Conservation (phyloP, 2,888 invertebrate genomes). For the Hirtodrosophila alboralis region DNA sequence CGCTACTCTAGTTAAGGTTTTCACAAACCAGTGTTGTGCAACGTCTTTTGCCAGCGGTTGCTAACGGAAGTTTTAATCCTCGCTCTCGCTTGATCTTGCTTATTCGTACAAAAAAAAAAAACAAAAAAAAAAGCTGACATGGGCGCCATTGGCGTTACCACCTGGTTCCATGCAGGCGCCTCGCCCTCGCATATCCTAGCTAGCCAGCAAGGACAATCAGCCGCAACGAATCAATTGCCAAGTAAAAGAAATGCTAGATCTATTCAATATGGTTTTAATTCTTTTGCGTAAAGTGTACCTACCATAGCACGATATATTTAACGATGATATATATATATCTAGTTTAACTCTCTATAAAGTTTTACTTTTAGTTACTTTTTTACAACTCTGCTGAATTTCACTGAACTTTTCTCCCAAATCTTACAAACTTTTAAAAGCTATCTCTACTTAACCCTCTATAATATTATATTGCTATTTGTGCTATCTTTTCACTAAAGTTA, state of each 20-base stretch:
- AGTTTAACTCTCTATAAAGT: slow-evolving; percentile 25
- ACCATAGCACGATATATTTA: slow-evolving; percentile 60
- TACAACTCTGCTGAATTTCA: slow-evolving; percentile 1
- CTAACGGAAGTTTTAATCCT: slow-evolving; percentile 35
- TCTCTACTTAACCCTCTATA: slow-evolving; percentile 2
- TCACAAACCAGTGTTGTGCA: slow-evolving; percentile 42
- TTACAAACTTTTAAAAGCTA: slow-evolving; percentile 3
- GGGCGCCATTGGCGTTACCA: slow-evolving; percentile 83
- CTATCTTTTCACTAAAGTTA: slow-evolving; percentile 6
- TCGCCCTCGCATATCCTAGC: slow-evolving; percentile 61
- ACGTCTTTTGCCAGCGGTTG: slow-evolving; percentile 20
- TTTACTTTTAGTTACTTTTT: slow-evolving; percentile 1
- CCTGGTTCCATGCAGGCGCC: slow-evolving; percentile 84
- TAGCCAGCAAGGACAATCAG: slow-evolving; percentile 59
- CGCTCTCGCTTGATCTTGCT: slow-evolving; percentile 30
- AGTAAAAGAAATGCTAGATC: slow-evolving; percentile 48
- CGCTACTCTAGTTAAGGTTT: slow-evolving; percentile 30
- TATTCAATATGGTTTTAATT: slow-evolving; percentile 28
- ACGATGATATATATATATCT: slow-evolving; percentile 29
- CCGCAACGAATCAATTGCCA: slow-evolving; percentile 44
- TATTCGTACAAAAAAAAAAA: slow-evolving; percentile 4
- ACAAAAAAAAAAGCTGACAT: slow-evolving; percentile 80
- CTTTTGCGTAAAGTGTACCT: slow-evolving; percentile 55
- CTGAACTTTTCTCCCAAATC: slow-evolving; percentile 7
- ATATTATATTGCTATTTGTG: slow-evolving; percentile 11